phyloP scores from a whole-genome alignment of 2,888 invertebrate genomes.

The Heliconius ethilla region DNA sequence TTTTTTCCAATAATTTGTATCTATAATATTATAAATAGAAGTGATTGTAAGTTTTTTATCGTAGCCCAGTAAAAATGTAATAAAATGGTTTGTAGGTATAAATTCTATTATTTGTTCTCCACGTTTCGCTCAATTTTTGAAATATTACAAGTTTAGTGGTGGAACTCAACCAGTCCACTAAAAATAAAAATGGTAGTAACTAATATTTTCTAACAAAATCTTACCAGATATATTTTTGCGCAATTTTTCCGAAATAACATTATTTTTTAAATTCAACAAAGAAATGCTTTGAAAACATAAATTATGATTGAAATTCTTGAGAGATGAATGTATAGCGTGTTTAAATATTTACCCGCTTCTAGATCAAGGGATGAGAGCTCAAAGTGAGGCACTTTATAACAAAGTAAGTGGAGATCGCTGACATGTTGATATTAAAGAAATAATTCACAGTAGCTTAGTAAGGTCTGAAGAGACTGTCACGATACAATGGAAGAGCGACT shows the following conservation, averaged over 20 bases:
- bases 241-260: neutral
- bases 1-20: neutral
- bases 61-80: too few relatives aligned
- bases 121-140: neutral
- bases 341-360: conserved; percentile 21
- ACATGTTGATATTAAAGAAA: conserved; percentile 11
- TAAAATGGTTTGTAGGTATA: neutral
- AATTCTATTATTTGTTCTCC: neutral
- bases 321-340: neutral
- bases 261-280: neutral
- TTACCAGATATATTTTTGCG: neutral
- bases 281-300: conserved; percentile 13
- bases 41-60: too few relatives aligned
- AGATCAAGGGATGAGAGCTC: neutral
- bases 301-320: conserved; percentile 11
- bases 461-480: too few relatives aligned
- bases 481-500: too few relatives aligned
- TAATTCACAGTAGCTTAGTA: conserved; percentile 15
- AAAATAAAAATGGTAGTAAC: neutral
- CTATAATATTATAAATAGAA: too few relatives aligned
- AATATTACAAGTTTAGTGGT: neutral
- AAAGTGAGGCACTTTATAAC: neutral
- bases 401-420: conserved; percentile 13
- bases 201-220: neutral
- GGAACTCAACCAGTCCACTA: neutral